Evolutionary conservation across 2,797 vertebrate species (phyloP), one percentile per base, ranked within the genome.

Genomic region (Scolopax bukidnonensis): DNA sequence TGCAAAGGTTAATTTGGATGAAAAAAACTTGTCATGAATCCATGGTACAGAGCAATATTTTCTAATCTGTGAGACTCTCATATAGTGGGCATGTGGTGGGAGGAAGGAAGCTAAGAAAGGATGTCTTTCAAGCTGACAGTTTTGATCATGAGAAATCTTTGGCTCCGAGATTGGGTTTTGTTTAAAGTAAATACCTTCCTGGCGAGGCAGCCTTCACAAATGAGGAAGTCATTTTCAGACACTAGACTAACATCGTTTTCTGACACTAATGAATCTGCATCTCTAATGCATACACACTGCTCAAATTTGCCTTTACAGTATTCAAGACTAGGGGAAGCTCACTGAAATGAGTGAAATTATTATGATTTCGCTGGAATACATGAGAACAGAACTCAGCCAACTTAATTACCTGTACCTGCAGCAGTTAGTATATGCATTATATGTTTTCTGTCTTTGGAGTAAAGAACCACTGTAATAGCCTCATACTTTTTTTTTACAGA

Each of bases 1-100:
- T 95, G 41, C 69, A 90, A 91, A 94, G 84, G 63, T 96, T 96
- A 95, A 97, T 95, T 89, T 93, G 80, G 63, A 77, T 87, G 73
- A 80, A 95, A 95, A 95, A 96, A 89, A 65, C 27, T 75, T 80
- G n/a, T 75, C 43, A 65, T 78, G 91, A 95, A 94, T 85, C 77
- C 50, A 43, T 47, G 82, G 67, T 76, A 79, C 41, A 89, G 65
- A 92, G 69, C 71, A 81, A 2, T 92, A 87, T 96, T 96, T 97
- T 93, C 77, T 96, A 68, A 96, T 96, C 90, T 84, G 73, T 65
- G 56, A 93, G 79, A 85, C 60, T 71, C 11, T 4, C 38, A 25
- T 54, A 51, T 47, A 90, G 70, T 73, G 65, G 86, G 54, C 57
- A 75, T 80, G 92, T 70, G 68, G 84, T 92, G 47, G 71, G 67